Evolutionary conservation across 2,797 vertebrate species (phyloP).

Genomic region (Gambelia wislizenii): DNA sequence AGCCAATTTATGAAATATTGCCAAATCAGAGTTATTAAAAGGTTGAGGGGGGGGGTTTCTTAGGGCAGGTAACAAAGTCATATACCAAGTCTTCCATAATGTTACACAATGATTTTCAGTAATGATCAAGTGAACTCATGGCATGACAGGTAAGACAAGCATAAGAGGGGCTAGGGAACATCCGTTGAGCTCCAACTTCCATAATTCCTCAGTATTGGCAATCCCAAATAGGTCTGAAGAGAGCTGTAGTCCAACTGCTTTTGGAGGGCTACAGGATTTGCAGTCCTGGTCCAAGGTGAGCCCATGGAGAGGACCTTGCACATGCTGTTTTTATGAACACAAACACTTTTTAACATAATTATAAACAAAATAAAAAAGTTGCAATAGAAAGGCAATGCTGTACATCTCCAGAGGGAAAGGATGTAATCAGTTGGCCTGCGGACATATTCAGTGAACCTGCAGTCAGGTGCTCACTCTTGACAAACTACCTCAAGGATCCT

Average conservation of each 20-base stretch:
- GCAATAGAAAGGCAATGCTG: no score
- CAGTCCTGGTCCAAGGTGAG: no score
- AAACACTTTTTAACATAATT: no score
- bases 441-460: background rate
- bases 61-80: background rate
- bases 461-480: background rate
- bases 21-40: background rate
- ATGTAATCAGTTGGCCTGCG: background rate
- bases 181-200: background rate
- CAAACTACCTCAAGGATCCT: background rate
- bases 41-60: no score
- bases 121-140: background rate
- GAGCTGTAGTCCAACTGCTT: background rate
- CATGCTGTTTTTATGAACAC: no score
- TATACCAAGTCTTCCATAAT: background rate
- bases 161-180: background rate
- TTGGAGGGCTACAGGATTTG: background rate
- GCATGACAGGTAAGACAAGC: background rate
- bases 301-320: no score
- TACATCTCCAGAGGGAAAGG: background rate
- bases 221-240: background rate
- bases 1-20: background rate
- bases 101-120: background rate
- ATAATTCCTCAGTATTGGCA: background rate
- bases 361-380: no score